These are phyloP conservation scores for Empidonax traillii DNA, from an alignment of 2,113 vertebrate species.

Conservation along the genomic window DNA sequence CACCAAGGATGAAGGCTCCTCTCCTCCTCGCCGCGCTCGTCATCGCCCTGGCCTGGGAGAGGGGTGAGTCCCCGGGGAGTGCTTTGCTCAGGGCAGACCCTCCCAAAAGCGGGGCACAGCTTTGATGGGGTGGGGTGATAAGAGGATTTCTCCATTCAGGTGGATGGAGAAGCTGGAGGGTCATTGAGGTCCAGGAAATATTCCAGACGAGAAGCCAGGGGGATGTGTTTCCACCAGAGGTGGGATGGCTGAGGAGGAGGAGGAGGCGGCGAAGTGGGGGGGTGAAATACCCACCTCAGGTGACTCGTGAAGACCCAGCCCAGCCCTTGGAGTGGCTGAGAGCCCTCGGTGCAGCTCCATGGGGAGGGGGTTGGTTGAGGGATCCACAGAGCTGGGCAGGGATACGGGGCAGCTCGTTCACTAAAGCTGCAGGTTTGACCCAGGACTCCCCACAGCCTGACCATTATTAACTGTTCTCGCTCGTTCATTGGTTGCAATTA, in stretches of 20 bases:
- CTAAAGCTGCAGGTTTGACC: not conserved
- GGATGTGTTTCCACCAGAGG: not conserved
- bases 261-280: not conserved
- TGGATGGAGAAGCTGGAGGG: not conserved
- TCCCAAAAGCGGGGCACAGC: not conserved
- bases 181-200: not conserved
- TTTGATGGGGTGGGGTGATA: not conserved
- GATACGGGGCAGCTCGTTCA: not conserved
- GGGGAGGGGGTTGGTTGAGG: not conserved
- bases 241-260: not conserved
- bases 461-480: not conserved
- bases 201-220: not conserved
- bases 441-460: not conserved
- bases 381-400: not conserved
- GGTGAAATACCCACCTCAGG: not conserved
- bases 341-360: not conserved
- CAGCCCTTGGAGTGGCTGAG: not conserved
- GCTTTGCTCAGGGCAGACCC: not conserved
- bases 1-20: conserved; percentile 44
- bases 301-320: not conserved
- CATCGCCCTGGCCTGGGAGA: not conserved
- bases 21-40: conserved; percentile 3
- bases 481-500: not conserved
- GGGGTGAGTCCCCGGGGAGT: conserved; percentile 3
- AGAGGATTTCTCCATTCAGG: not conserved